Base-by-base conservation (phyloP, 1,140 invertebrate species). In the Tachypleus tridentatus region DNA sequence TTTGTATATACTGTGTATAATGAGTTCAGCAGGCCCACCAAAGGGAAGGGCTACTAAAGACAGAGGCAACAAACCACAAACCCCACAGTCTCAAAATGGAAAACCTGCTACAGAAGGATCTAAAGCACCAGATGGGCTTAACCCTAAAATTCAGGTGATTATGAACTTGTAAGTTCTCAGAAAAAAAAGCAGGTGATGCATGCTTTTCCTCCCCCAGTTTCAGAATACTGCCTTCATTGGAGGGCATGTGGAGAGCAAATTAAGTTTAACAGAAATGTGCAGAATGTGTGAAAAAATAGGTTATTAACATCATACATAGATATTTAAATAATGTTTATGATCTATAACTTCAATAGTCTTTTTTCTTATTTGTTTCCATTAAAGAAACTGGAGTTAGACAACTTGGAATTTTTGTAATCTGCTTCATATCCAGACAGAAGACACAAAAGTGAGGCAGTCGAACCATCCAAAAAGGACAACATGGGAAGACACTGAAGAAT, bases 1-100 rank as follows among this genome's bases (percentile, higher is more conserved):
- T 68, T 68, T 68, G 67, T 68, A 68, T 65, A 68, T 68, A 64
- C 66, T 64, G 62, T 67, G 62, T 56, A 65, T 65, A 58, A 68
- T 68, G 67, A 68, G 64, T 68, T 68, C 67, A 51, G 58, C 61
- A 57, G 60, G 53, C 29, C 52, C 66, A 67, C 66, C 64, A 67
- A 64, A 60, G 52, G 64, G 67, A 51, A 65, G 61, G 62, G 61
- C 63, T 52, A 54, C 64, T 9, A 65, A 68, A 63, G 64, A 65
- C 29, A 63, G 57, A 61, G 58, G 57, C 7, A 65, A 64, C 58
- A 10, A 48, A 9, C 64, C 65, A 54, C 57, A 62, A 49, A 60
- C 67, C n/a, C 58, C 61, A 3, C 51, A 10, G 7, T 29, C 29
- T 29, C 29, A 29, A 29, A 29, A 29, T 29, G 29, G 29, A 29